These are phyloP conservation scores for Heliconius cydno DNA, from an alignment of 2,888 invertebrate species.

Conservation along the genomic window DNA sequence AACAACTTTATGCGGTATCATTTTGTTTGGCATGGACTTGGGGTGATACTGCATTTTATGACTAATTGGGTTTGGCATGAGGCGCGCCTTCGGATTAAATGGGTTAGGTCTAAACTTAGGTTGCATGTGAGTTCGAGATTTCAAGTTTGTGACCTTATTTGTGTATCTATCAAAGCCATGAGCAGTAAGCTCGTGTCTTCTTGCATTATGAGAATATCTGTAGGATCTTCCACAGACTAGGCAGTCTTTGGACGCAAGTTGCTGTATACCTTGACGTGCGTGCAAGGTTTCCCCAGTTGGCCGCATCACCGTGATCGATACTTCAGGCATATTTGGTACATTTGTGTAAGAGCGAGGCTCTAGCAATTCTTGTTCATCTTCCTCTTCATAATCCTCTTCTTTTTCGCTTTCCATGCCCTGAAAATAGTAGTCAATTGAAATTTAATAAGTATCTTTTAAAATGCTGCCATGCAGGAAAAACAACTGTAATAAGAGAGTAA, in stretches of 20 bases:
- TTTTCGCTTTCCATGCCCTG: constrained; percentile 78
- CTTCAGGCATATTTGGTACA: constrained; percentile 73
- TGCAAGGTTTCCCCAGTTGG: constrained; percentile 75
- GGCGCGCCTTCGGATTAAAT: constrained; percentile 77
- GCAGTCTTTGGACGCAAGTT: constrained; percentile 79
- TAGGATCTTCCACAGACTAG: constrained; percentile 79
- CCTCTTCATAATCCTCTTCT: constrained; percentile 64
- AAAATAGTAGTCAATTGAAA: constrained; percentile 47
- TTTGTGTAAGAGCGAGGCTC: constrained; percentile 58
- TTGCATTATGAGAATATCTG: constrained; percentile 80
- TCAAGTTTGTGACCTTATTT: constrained; percentile 72
- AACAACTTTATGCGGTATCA: constrained; percentile 62
- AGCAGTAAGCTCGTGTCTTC: constrained; percentile 77
- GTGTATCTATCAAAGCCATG: constrained; percentile 80
- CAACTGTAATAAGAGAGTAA: too few species aligned
- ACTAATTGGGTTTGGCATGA: constrained; percentile 79
- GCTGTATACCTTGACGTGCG: constrained; percentile 77
- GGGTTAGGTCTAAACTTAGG: constrained; percentile 79
- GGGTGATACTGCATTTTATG: constrained; percentile 75
- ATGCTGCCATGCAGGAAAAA: background rate
- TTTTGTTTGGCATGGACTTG: constrained; percentile 64
- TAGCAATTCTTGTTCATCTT: constrained; percentile 62
- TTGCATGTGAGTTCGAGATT: constrained; percentile 63
- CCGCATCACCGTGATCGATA: constrained; percentile 79
- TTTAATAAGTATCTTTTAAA: background rate